Base-by-base conservation (phyloP, 2,888 invertebrate genomes). In the Zeuzera pyrina region DNA sequence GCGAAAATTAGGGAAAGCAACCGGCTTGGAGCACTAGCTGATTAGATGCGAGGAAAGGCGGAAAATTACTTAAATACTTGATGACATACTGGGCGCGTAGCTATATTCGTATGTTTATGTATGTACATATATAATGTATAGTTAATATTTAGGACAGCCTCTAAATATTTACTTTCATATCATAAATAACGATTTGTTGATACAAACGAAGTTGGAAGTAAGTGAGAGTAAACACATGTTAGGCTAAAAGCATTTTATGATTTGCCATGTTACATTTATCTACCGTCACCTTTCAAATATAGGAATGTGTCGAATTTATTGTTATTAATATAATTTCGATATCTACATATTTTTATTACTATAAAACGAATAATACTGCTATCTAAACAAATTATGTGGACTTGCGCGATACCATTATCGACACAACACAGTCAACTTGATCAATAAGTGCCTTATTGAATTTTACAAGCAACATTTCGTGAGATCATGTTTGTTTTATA, bases 31-130 rank as follows among this genome's bases (percentile, higher is more conserved):
- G 65, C 63, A 67, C 70, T 65, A 65, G 58, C 64, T 69, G 72
- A 76, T 76, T 73, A 74, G 65, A 62, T 59, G 55, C 48, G 51
- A 52, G 60, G 53, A 58, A 62, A 61, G 48, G 59, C 60, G 65
- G 69, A 67, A 73, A 77, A 78, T 77, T 66, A 65, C 68, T 63
- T 65, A 71, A 67, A 66, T 63, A 65, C 69, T 64, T 66, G 59
- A 68, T 61, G 66, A 63, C 60, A 49, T 39, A 36, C 36, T 38
- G n/a, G n/a, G n/a, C n/a, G n/a, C n/a, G n/a, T n/a, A n/a, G n/a
- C n/a, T n/a, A n/a, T n/a, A n/a, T n/a, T n/a, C n/a, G n/a, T n/a
- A n/a, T n/a, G n/a, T n/a, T n/a, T n/a, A n/a, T n/a, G n/a, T n/a
- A n/a, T n/a, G n/a, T n/a, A n/a, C n/a, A n/a, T n/a, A n/a, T n/a